Conservation (phyloP, 2,797 vertebrate species). For the Clarias pachynema region DNA sequence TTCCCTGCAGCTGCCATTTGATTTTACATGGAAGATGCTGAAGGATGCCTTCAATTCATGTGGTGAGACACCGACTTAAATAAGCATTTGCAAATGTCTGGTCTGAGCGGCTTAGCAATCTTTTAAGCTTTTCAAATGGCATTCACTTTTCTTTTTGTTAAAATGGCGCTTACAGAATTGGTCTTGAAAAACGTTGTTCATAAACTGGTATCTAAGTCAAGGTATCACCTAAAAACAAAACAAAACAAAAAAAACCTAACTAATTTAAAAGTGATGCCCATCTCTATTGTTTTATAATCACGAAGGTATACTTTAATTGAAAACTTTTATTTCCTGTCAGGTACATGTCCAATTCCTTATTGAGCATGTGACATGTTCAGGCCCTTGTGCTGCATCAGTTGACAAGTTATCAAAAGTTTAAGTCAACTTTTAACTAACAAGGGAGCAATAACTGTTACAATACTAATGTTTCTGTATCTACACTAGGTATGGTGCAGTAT, state of each 20-base stretch:
- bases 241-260: too few relatives aligned
- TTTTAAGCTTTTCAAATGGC: too few relatives aligned
- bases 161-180: too few relatives aligned
- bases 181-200: too few relatives aligned
- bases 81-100: background rate
- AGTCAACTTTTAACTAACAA: too few relatives aligned
- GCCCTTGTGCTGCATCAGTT: too few relatives aligned
- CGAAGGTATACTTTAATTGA: background rate
- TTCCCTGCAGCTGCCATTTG: constrained; percentile 89
- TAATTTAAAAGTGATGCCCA: too few relatives aligned
- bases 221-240: too few relatives aligned
- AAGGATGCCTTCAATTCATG: constrained; percentile 97
- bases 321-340: background rate
- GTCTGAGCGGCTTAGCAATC: background rate
- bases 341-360: background rate
- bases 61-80: constrained; percentile 72
- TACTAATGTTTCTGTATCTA: too few relatives aligned
- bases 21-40: constrained; percentile 98
- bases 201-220: too few relatives aligned
- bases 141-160: background rate
- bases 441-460: background rate
- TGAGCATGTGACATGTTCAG: background rate
- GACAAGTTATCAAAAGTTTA: background rate
- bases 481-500: constrained; percentile 90
- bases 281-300: background rate